These are phyloP conservation scores for Silvanus unidentatus DNA, from an alignment of 2,888 invertebrate species.

Conservation along the genomic window DNA sequence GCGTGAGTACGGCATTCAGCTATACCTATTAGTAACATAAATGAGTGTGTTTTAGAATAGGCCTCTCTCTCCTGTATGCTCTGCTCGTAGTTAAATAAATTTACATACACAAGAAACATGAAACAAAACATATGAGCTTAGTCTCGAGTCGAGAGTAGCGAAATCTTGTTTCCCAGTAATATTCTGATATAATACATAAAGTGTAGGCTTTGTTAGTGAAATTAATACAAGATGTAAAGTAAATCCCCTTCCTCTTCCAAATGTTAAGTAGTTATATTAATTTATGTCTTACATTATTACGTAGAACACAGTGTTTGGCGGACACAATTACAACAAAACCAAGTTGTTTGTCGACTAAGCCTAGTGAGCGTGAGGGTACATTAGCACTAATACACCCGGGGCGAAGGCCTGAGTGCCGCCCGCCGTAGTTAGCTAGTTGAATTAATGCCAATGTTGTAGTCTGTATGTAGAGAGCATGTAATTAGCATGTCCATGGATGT, in stretches of 20 bases:
- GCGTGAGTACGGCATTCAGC: too few relatives aligned
- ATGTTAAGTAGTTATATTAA: conserved; percentile 45
- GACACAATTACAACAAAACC: conserved; percentile 45
- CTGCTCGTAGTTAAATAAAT: too few relatives aligned
- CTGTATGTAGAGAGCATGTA: conserved; percentile 48
- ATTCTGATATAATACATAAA: conserved; percentile 12
- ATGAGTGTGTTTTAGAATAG: too few relatives aligned
- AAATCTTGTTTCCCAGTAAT: too few relatives aligned
- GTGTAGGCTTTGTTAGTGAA: conserved; percentile 22
- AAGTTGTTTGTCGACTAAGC: conserved; percentile 45
- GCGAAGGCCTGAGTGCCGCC: conserved; percentile 31
- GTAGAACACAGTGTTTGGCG: conserved; percentile 42
- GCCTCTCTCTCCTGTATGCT: too few relatives aligned
- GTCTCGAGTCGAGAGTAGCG: too few relatives aligned
- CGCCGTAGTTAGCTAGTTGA: conserved; percentile 45
- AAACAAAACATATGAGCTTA: too few relatives aligned
- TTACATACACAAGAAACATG: too few relatives aligned
- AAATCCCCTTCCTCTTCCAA: conserved; percentile 36
- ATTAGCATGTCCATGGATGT: conserved; percentile 48
- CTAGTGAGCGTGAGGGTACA: conserved; percentile 34
- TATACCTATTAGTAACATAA: too few relatives aligned
- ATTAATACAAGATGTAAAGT: conserved; percentile 40
- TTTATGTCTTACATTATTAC: conserved; percentile 46
- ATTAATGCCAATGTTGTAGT: conserved; percentile 47
- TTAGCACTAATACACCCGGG: conserved; percentile 44